Base-by-base conservation (phyloP, 1,140 invertebrate species). In the Bombus breviceps region DNA sequence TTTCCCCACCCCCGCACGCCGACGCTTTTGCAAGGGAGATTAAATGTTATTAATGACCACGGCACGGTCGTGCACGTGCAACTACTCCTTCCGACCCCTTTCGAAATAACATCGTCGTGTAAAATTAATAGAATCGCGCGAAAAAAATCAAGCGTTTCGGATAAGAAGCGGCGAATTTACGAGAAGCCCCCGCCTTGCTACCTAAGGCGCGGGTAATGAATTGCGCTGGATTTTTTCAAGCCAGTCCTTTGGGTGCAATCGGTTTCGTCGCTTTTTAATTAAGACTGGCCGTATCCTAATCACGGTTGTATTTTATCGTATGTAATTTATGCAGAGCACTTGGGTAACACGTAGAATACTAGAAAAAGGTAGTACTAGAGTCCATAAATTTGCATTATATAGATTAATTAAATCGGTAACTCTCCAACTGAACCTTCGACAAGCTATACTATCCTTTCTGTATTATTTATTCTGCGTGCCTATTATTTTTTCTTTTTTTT, bases 11-110 rank as follows among this genome's bases (percentile, higher is more conserved):
- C 68, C 34, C 68, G 10, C 37, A 39, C 39, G 28, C 6, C 66
- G n/a, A 34, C 62, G 71, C 59, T 81, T 74, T 89, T 79, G 32
- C 75, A 28, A 39, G n/a, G 37, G 22, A 86, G 84, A 89, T 86
- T 81, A 89, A 89, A 75, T n/a, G 47, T 89, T 89, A 89, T 89
- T 89, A 89, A 89, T 89, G 84, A 78, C 37, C 62, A 76, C 62
- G 68, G 43, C 80, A 22, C 64, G 57, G 53, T 28, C 59, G 59
- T 73, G 66, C 68, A 64, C 59, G 69, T 71, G 53, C 69, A 78
- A 69, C 57, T 22, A 28, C 53, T 69, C 34, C 15, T 37, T 71
- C 41, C 0, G 6, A 9, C 12, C 47, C 3, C 18, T 22, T 57
- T n/a, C 43, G n/a, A n/a, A 47, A 41, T 12, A 80, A 41, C 66